Evolutionary conservation across 2,797 vertebrate genomes (phyloP).

Genomic region (Cryptoblepharus egeriae): DNA sequence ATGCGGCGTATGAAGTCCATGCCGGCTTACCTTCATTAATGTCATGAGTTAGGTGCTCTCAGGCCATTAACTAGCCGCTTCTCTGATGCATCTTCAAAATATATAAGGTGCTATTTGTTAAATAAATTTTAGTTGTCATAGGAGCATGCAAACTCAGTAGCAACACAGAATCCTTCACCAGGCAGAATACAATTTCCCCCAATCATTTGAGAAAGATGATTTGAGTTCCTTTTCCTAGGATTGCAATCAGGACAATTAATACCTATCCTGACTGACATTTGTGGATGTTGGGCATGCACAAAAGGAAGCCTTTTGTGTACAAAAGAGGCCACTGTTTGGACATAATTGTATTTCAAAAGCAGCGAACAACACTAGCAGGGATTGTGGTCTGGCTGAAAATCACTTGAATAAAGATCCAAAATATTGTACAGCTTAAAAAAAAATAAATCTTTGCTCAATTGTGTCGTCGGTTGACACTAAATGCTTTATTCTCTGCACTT

Average conservation of each 20-base stretch:
- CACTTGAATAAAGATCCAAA: constrained; percentile 56
- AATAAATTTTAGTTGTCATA: background rate
- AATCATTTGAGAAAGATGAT: constrained; percentile 14
- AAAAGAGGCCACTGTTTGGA: constrained; percentile 25
- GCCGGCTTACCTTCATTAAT: background rate
- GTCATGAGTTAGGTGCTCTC: background rate
- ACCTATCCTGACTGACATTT: background rate
- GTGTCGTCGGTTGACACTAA: constrained; percentile 76
- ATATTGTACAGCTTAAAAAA: constrained; percentile 57
- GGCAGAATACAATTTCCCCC: background rate
- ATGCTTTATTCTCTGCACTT: constrained; percentile 81
- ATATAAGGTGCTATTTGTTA: background rate
- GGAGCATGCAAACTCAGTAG: background rate
- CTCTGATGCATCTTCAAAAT: background rate
- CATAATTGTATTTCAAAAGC: constrained; percentile 41
- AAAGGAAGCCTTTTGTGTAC: constrained; percentile 14
- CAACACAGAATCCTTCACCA: background rate
- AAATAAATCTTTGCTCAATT: constrained; percentile 69
- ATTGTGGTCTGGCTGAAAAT: constrained; percentile 40
- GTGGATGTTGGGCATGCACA: constrained; percentile 14
- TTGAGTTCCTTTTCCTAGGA: rapidly evolving
- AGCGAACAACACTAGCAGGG: constrained; percentile 1
- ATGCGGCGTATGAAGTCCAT: background rate
- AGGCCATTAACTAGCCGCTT: background rate
- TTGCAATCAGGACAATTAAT: constrained; percentile 14